Evolutionary conservation across 2,113 vertebrate genomes (phyloP).

Genomic region (Corythornis madagascariensis): DNA sequence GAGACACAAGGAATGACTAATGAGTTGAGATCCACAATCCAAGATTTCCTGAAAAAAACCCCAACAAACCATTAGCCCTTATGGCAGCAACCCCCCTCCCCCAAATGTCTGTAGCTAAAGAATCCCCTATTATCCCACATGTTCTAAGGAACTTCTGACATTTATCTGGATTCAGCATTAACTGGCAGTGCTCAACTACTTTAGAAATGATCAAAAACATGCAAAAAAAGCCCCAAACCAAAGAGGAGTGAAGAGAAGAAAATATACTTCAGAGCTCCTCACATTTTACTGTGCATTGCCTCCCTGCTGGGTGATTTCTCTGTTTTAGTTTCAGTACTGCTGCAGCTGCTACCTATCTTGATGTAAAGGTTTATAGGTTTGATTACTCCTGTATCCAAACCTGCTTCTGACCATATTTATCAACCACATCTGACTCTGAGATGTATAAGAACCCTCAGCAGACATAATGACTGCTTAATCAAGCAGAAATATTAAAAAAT

Average conservation of each 20-base stretch:
- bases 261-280: background rate
- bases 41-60: background rate
- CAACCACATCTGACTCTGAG: background rate
- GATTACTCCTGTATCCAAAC: background rate
- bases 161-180: background rate
- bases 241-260: background rate
- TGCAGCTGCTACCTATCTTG: background rate
- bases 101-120: background rate
- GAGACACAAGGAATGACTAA: background rate
- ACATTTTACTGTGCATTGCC: slow-evolving; percentile 9
- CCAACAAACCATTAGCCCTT: background rate
- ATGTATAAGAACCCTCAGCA: background rate
- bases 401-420: background rate
- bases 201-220: slow-evolving; percentile 5
- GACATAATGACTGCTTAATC: background rate
- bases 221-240: background rate
- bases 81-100: background rate
- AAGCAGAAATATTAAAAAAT: background rate
- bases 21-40: background rate
- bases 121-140: background rate
- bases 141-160: background rate
- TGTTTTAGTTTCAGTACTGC: slow-evolving; percentile 24
- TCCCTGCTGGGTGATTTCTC: slow-evolving; percentile 21
- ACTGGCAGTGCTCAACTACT: slow-evolving; percentile 1
- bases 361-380: background rate